Evolutionary conservation across 1,140 invertebrate genomes (phyloP).

Genomic region (Calephelis nemesis): DNA sequence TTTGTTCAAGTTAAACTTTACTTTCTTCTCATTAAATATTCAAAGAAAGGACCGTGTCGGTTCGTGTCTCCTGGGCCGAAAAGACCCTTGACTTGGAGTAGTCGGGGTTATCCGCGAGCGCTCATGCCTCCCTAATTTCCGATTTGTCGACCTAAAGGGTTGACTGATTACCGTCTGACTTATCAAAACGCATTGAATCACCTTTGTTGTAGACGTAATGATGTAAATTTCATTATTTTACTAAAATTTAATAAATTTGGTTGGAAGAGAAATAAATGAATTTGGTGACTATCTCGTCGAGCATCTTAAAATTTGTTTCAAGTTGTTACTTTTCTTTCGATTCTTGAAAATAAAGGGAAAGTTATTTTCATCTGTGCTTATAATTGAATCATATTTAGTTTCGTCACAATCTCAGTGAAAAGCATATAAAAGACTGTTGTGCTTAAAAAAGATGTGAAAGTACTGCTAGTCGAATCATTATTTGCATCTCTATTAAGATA

Average conservation of each 20-base stretch:
- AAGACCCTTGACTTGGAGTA: constrained; percentile 44
- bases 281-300: neutral
- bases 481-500: too few species aligned
- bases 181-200: constrained; percentile 62
- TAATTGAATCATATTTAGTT: too few species aligned
- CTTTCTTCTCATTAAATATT: constrained; percentile 67
- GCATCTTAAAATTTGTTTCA: neutral
- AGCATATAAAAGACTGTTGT: too few species aligned
- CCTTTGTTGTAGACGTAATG: constrained; percentile 59
- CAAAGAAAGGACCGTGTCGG: constrained; percentile 58
- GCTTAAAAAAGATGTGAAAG: too few species aligned
- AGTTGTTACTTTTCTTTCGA: neutral
- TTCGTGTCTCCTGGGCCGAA: constrained; percentile 51
- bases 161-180: constrained; percentile 75
- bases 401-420: too few species aligned
- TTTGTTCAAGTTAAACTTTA: constrained; percentile 33
- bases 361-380: too few species aligned
- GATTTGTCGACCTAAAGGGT: constrained; percentile 75
- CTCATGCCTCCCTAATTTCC: constrained; percentile 75
- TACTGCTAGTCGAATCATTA: too few species aligned
- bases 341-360: too few species aligned
- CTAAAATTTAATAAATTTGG: constrained; percentile 29
- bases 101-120: constrained; percentile 64
- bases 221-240: constrained; percentile 45
- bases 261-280: constrained; percentile 21